These are phyloP conservation scores for Rhinogobius similis DNA, from an alignment of 2,113 vertebrate species.

Conservation along the genomic window DNA sequence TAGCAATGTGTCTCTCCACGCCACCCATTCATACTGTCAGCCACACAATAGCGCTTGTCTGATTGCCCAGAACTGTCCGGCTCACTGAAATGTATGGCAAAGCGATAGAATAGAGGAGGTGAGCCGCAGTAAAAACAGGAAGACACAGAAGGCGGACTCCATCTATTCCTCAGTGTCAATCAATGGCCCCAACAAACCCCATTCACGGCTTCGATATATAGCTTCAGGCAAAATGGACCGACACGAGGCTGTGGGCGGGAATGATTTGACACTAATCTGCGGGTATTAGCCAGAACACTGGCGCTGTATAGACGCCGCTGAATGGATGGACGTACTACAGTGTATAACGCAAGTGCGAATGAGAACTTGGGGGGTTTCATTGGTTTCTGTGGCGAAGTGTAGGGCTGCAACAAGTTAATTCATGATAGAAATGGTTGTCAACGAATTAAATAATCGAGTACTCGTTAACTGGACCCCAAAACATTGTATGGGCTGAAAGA, in stretches of 20 bases:
- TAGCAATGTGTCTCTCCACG: slow-evolving; percentile 47
- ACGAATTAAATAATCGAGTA: no score
- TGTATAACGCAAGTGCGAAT: neutral
- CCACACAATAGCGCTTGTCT: slow-evolving; percentile 57
- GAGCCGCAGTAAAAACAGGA: slow-evolving; percentile 2
- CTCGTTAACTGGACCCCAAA: no score
- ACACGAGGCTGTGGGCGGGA: slow-evolving; percentile 37
- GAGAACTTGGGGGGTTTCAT: neutral
- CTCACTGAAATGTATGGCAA: slow-evolving; percentile 60
- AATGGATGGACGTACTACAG: slow-evolving; percentile 10
- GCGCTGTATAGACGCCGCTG: slow-evolving; percentile 21
- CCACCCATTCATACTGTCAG: slow-evolving; percentile 59
- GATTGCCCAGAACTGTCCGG: slow-evolving; percentile 64
- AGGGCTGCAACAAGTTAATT: no score
- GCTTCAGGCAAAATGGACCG: slow-evolving; percentile 58
- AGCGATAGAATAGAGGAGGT: slow-evolving; percentile 25
- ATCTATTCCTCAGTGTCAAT: slow-evolving; percentile 68
- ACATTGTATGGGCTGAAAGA: no score
- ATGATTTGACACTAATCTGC: slow-evolving; percentile 69
- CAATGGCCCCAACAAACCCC: slow-evolving; percentile 56
- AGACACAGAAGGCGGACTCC: slow-evolving; percentile 23
- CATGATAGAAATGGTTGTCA: no score
- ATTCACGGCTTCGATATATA: slow-evolving; percentile 46
- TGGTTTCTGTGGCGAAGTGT: neutral
- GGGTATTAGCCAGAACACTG: slow-evolving; percentile 58